Conservation (phyloP, 2,797 vertebrate genomes). For the Crenuchus spilurus region DNA sequence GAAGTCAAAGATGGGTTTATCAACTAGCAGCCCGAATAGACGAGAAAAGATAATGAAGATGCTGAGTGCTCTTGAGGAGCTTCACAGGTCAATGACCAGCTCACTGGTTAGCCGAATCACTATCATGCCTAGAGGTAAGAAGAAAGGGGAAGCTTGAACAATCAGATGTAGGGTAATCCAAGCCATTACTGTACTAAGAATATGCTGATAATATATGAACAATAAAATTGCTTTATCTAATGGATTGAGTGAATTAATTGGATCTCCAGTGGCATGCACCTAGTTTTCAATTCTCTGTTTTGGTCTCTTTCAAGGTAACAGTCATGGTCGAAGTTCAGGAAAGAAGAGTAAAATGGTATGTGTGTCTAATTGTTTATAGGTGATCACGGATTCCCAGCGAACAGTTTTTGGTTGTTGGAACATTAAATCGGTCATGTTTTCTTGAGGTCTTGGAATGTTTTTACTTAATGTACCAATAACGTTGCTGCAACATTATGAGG, state of each 20-base stretch:
- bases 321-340: conserved; percentile 62
- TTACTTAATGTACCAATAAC: too few species aligned
- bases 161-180: too few species aligned
- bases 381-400: too few species aligned
- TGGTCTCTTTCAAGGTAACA: conserved; percentile 58
- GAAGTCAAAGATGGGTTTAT: not conserved
- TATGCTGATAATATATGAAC: not conserved
- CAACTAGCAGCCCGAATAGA: conserved; percentile 27
- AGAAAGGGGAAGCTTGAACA: not conserved
- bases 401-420: too few species aligned
- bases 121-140: conserved; percentile 67
- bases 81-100: conserved; percentile 68
- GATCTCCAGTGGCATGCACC: not conserved
- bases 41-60: conserved; percentile 71
- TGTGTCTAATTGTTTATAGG: not conserved
- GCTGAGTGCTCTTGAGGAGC: conserved; percentile 71
- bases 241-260: not conserved
- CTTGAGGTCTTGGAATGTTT: too few species aligned
- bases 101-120: conserved; percentile 67
- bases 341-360: conserved; percentile 74
- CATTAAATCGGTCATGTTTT: too few species aligned
- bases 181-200: not conserved
- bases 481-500: too few species aligned
- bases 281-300: not conserved
- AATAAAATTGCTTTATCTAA: not conserved